Evolutionary conservation across 2,888 invertebrate species (phyloP).

Genomic region (Tuberolachnus salignus): DNA sequence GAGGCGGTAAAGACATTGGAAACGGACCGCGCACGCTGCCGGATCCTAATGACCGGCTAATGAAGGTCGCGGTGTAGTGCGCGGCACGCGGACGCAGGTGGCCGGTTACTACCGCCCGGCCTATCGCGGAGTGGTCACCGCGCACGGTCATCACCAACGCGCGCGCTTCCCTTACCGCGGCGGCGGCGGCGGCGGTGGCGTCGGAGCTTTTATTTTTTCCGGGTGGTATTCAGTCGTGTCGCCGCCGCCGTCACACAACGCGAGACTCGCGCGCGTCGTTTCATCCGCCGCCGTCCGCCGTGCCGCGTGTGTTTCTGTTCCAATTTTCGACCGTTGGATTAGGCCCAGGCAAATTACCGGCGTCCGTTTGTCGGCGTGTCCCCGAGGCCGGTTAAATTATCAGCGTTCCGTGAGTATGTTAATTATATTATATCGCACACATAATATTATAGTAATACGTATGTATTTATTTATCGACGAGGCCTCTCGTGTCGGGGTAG

Average conservation of each 20-base stretch:
- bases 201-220: slow-evolving; percentile 10
- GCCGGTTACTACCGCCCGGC: background rate
- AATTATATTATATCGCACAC: too few relatives aligned
- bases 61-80: slow-evolving; percentile 28
- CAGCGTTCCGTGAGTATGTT: too few relatives aligned
- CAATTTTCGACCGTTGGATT: background rate
- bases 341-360: too few relatives aligned
- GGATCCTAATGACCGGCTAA: slow-evolving; percentile 17
- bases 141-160: background rate
- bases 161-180: background rate
- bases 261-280: background rate
- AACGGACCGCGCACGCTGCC: background rate
- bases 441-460: too few relatives aligned
- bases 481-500: too few relatives aligned
- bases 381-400: too few relatives aligned
- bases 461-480: too few relatives aligned
- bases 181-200: background rate
- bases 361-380: too few relatives aligned
- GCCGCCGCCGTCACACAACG: slow-evolving; percentile 12
- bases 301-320: background rate
- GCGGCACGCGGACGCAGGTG: slow-evolving; percentile 42
- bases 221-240: slow-evolving; percentile 37
- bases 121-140: background rate
- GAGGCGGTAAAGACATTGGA: background rate
- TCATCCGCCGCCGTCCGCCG: background rate